phyloP scores from a whole-genome alignment of 2,113 vertebrate species.

The Gymnogyps californianus region DNA sequence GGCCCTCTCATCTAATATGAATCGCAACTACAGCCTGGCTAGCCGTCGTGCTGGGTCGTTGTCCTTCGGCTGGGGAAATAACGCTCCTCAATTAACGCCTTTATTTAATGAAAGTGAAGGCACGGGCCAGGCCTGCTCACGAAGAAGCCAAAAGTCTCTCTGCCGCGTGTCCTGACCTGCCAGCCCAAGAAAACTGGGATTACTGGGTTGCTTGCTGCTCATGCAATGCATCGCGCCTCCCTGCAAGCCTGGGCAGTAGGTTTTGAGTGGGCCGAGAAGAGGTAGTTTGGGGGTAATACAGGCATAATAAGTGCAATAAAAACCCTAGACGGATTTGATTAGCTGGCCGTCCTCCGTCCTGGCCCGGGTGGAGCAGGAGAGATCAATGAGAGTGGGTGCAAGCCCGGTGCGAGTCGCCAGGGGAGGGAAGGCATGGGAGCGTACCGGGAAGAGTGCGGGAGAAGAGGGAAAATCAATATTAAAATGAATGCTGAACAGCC shows the following conservation, averaged over 20 bases:
- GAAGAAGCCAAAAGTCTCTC: neutral
- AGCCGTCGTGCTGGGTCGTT: neutral
- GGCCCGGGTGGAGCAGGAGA: neutral
- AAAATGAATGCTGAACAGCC: neutral
- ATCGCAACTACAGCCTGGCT: neutral
- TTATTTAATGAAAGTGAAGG: neutral
- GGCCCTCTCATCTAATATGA: fast-evolving
- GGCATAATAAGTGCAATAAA: neutral
- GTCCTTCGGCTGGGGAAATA: neutral
- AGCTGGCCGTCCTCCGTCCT: fast-evolving
- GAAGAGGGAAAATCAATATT: neutral
- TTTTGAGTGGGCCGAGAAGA: neutral
- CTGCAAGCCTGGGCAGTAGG: too few relatives aligned
- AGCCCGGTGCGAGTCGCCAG: neutral
- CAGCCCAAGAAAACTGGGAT: neutral
- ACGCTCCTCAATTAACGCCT: neutral
- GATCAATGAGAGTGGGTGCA: too few relatives aligned
- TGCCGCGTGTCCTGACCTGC: neutral
- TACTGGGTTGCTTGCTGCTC: neutral
- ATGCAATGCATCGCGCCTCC: neutral
- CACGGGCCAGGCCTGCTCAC: too few relatives aligned
- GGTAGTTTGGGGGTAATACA: neutral
- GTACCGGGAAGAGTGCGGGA: neutral
- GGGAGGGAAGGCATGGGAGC: neutral
- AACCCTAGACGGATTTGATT: neutral